Percentiles rank a stretch among this genome's conserved stretches.
Conservation (phyloP, 2,113 vertebrate genomes). For the Gopherus flavomarginatus region DNA sequence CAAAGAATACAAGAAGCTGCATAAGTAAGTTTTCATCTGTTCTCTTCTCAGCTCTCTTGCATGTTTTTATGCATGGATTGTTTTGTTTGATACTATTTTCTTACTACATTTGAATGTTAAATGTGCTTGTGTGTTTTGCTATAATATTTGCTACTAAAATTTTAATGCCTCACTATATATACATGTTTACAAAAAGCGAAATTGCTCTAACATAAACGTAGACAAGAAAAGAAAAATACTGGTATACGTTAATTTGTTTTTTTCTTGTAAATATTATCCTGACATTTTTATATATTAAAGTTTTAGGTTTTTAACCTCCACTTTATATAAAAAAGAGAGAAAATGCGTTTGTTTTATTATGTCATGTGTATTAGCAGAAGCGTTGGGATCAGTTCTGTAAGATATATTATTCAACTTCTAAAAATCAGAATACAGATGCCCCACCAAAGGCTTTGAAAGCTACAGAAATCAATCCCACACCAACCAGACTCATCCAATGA, state of each 20-base stretch:
- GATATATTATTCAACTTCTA: neutral
- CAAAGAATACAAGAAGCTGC: conserved; percentile 31
- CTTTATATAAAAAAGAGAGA: neutral
- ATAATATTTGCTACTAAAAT: conserved; percentile 8
- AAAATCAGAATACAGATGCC: neutral
- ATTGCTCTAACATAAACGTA: neutral
- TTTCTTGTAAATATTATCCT: neutral
- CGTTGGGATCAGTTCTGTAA: neutral
- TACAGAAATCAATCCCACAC: neutral
- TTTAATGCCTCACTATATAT: conserved; percentile 56
- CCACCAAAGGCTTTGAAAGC: neutral
- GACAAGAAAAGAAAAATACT: neutral
- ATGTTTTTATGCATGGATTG: conserved; percentile 32
- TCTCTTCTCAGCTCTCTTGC: conserved; percentile 26
- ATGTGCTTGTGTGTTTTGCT: conserved; percentile 22
- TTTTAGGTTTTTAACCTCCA: conserved; percentile 14
- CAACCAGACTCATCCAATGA: neutral
- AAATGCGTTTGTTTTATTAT: neutral
- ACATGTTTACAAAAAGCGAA: conserved; percentile 23
- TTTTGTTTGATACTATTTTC: conserved; percentile 34
- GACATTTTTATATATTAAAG: neutral
- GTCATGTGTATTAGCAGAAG: neutral
- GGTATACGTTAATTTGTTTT: neutral
- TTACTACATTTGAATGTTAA: conserved; percentile 35
- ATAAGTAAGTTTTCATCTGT: conserved; percentile 47